Evolutionary conservation across 2,888 invertebrate species (phyloP), one percentile per base, ranked within the genome.

Genomic region (Drosophila acutilabella): DNA sequence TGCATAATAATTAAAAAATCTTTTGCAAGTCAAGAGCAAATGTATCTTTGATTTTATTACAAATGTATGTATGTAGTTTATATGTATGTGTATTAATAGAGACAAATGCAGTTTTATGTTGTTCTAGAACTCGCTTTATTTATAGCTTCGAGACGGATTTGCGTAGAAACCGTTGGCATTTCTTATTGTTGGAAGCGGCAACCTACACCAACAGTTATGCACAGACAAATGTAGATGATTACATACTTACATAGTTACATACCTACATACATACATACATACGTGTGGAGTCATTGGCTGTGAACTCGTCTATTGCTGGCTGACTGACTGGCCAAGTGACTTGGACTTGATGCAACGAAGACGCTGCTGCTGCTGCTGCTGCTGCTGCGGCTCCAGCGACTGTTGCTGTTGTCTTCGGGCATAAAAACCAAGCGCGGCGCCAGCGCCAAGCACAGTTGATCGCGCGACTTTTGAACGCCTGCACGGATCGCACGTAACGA

Each of bases 341-440:
- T 88, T 88, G 82, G 74, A 74, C 74, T 73, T 62, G 79, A 80
- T 71, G 88, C 87, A 86, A 77, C 83, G 74, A 88, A 79, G 75
- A 79, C 80, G 82, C 30, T 57, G 78, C 59, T 60, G 66, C 61
- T 61, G 57, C 13, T 44, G 58, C 40, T 26, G 54, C 14, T 57
- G 71, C 20, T 54, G 64, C 7, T 45, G 44, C 38, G 54, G 60
- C 2, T 51, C 59, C 16, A 48, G 61, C 30, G 41, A 68, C 2
- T 50, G 60, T 45, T 40, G 61, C 56, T 42, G 36, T 50, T 51
- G 50, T 51, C 40, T 16, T 26, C 52, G 44, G 72, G 80, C 91
- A 92, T 92, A 92, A 90, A 92, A 92, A 91, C 91, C 79, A 79
- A 86, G 81, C 81, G 81, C 85, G 68, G 62, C 77, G 74, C 78